phyloP scores from a whole-genome alignment of 2,888 invertebrate genomes.

The Ernsta delagoae region DNA sequence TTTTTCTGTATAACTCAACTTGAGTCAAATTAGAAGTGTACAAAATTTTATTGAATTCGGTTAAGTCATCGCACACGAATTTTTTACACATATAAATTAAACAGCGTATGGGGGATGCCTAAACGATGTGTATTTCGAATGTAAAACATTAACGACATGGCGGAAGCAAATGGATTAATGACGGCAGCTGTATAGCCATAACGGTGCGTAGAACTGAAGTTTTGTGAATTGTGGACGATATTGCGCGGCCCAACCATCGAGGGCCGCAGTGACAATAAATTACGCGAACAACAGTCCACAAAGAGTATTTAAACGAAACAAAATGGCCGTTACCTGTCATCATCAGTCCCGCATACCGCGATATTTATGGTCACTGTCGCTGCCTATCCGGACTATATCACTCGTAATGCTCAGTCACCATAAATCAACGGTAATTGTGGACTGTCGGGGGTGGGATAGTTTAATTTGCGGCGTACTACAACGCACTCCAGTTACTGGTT shows the following conservation, averaged over 20 bases:
- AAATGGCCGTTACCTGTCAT: slow-evolving; percentile 60
- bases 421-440: slow-evolving; percentile 52
- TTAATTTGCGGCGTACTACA: slow-evolving; percentile 21
- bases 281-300: slow-evolving; percentile 18
- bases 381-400: slow-evolving; percentile 40
- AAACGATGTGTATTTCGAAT: slow-evolving; percentile 12
- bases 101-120: neutral
- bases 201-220: slow-evolving; percentile 13
- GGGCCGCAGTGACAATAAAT: slow-evolving; percentile 31
- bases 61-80: no score
- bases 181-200: slow-evolving; percentile 23
- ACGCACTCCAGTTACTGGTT: slow-evolving; percentile 3
- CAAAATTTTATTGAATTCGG: no score
- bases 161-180: slow-evolving; percentile 32
- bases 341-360: slow-evolving; percentile 57
- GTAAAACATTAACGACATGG: slow-evolving; percentile 14
- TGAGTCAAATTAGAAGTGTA: no score
- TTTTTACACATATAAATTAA: no score
- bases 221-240: slow-evolving; percentile 32
- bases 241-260: slow-evolving; percentile 16
- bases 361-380: slow-evolving; percentile 56
- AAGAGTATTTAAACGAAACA: slow-evolving; percentile 50
- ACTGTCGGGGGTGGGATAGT: slow-evolving; percentile 13
- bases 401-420: slow-evolving; percentile 52
- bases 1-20: no score